A percentile compares a stretch with the other conserved stretches of the same genome.
These are phyloP conservation scores for Ivindomyrus marchei DNA, from an alignment of 2,113 vertebrate genomes.

Conservation along the genomic window DNA sequence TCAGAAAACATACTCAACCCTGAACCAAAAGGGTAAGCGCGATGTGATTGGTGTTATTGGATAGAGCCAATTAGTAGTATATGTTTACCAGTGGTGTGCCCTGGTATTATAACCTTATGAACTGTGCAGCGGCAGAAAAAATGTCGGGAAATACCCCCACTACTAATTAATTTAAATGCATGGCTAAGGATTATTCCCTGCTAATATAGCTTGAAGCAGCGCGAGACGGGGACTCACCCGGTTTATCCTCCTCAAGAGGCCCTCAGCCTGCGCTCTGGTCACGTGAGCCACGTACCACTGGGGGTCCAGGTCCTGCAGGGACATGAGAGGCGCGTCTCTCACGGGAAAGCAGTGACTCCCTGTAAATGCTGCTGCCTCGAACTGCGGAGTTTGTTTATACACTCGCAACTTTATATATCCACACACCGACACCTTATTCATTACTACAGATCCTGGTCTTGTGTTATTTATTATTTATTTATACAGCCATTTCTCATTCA, in stretches of 20 bases:
- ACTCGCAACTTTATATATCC: too few species aligned
- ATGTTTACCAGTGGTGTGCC: background rate
- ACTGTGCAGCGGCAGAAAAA: background rate
- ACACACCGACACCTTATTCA: too few species aligned
- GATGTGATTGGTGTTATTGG: too few species aligned
- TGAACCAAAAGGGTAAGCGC: background rate
- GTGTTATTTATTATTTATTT: too few species aligned
- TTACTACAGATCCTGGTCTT: too few species aligned
- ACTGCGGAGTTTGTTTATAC: too few species aligned
- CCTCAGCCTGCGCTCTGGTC: slow-evolving; percentile 75
- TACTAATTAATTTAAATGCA: background rate
- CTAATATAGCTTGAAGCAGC: background rate
- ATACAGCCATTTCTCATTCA: too few species aligned
- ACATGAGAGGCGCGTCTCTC: background rate
- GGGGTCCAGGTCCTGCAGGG: slow-evolving; percentile 55
- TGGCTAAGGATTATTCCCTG: background rate
- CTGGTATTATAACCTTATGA: background rate
- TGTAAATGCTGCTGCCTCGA: too few species aligned
- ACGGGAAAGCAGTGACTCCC: too few species aligned
- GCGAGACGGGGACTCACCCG: slow-evolving; percentile 59
- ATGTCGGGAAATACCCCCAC: background rate
- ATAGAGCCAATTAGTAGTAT: background rate
- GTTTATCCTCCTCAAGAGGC: slow-evolving; percentile 66
- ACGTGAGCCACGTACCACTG: slow-evolving; percentile 78
- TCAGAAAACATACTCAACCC: too few species aligned